Conservation (phyloP, 2,113 vertebrate genomes). For the Entosphenus tridentatus region DNA sequence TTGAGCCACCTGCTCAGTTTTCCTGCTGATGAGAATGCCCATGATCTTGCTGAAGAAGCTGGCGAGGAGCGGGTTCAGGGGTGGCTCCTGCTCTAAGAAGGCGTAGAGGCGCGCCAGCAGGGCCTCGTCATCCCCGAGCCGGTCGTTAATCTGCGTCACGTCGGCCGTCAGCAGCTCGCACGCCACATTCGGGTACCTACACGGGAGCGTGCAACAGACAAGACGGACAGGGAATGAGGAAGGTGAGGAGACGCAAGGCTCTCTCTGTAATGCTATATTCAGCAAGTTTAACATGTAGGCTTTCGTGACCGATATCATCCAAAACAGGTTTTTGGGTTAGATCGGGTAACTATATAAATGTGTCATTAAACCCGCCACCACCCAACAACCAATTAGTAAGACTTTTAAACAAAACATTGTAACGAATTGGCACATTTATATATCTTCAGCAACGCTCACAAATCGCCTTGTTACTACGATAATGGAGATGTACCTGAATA, state of each 20-base stretch:
- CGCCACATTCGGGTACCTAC: constrained; percentile 27
- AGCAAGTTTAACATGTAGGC: no score
- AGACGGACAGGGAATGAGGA: neutral
- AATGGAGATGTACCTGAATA: no score
- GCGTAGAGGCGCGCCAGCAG: constrained; percentile 24
- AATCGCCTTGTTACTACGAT: no score
- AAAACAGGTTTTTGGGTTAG: no score
- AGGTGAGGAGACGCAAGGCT: neutral
- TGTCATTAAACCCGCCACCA: no score
- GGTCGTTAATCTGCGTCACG: constrained; percentile 26
- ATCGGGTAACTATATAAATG: no score
- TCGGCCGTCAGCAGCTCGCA: constrained; percentile 29
- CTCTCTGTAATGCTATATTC: no score
- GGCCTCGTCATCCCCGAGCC: constrained; percentile 22
- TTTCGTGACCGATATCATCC: no score
- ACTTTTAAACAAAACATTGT: no score
- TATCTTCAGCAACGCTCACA: no score
- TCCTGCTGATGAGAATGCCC: constrained; percentile 29
- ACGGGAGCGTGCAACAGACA: neutral
- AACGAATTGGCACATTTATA: no score
- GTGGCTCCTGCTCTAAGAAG: constrained; percentile 19
- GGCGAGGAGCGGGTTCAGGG: constrained; percentile 25
- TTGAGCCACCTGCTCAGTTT: constrained; percentile 23
- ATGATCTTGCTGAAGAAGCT: constrained; percentile 36
- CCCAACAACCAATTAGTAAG: no score